These are phyloP conservation scores for Myotis myotis DNA, from an alignment of 2,797 vertebrate genomes.

Conservation along the genomic window DNA sequence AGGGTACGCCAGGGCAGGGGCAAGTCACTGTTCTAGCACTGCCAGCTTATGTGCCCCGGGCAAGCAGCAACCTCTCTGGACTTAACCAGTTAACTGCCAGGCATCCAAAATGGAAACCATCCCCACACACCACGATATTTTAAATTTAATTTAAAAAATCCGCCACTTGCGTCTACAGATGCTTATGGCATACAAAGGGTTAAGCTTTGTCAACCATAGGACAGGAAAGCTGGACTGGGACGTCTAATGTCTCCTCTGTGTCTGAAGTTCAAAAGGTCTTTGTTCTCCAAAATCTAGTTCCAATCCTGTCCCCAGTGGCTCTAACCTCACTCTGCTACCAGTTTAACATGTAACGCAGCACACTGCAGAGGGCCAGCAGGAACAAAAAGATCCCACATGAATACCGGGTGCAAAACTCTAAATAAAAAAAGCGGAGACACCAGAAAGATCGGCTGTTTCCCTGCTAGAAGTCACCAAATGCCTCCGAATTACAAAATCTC, in stretches of 20 bases:
- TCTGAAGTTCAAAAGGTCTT: neutral
- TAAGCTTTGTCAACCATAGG: neutral
- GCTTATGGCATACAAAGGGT: too few relatives aligned
- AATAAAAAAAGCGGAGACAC: neutral
- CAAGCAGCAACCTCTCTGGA: neutral
- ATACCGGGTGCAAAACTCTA: too few relatives aligned
- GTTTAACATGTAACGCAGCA: neutral
- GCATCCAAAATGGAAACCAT: too few relatives aligned
- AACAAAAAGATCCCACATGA: neutral
- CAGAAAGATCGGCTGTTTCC: neutral
- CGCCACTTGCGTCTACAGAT: too few relatives aligned
- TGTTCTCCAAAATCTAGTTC: neutral
- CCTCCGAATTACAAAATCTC: neutral
- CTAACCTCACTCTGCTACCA: neutral
- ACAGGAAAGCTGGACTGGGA: neutral
- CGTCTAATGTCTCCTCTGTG: neutral
- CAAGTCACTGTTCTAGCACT: too few relatives aligned
- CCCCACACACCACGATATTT: too few relatives aligned
- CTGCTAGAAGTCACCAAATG: neutral
- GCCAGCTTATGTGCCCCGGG: rapidly evolving
- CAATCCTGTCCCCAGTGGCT: neutral
- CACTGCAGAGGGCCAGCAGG: rapidly evolving
- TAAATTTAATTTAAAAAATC: too few relatives aligned
- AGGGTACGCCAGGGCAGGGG: rapidly evolving
- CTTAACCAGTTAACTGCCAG: neutral